Evolutionary conservation across 2,888 invertebrate species (phyloP).

Genomic region (Callinectes sapidus): DNA sequence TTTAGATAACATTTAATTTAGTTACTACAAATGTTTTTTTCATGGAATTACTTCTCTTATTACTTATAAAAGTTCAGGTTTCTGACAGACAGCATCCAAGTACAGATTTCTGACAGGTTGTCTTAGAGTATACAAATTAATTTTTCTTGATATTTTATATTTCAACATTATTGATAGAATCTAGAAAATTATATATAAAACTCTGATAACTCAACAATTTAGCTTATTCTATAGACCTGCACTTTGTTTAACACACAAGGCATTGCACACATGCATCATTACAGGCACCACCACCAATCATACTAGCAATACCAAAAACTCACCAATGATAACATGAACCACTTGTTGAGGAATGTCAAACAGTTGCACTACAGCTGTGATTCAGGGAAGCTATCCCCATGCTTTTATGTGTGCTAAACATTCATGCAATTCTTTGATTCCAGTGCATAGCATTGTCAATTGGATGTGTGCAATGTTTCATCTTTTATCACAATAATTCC

Average conservation of each 20-base stretch:
- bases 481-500: background rate
- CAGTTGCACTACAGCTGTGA: background rate
- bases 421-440: constrained; percentile 4
- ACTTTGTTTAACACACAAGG: background rate
- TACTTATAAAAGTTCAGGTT: background rate
- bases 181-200: constrained; percentile 17
- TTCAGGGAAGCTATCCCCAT: constrained; percentile 8
- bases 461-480: background rate
- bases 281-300: constrained; percentile 15
- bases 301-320: background rate
- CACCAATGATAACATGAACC: background rate
- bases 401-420: background rate
- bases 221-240: background rate
- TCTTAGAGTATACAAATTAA: background rate
- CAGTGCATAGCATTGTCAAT: background rate
- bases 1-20: constrained; percentile 5
- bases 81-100: too few relatives aligned
- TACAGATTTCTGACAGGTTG: too few relatives aligned
- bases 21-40: background rate
- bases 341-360: background rate
- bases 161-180: background rate
- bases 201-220: constrained; percentile 1
- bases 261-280: constrained; percentile 3
- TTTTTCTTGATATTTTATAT: background rate
- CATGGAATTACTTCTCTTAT: background rate